Evolutionary conservation across 2,888 invertebrate genomes (phyloP).

Genomic region (Drosophila greeni): DNA sequence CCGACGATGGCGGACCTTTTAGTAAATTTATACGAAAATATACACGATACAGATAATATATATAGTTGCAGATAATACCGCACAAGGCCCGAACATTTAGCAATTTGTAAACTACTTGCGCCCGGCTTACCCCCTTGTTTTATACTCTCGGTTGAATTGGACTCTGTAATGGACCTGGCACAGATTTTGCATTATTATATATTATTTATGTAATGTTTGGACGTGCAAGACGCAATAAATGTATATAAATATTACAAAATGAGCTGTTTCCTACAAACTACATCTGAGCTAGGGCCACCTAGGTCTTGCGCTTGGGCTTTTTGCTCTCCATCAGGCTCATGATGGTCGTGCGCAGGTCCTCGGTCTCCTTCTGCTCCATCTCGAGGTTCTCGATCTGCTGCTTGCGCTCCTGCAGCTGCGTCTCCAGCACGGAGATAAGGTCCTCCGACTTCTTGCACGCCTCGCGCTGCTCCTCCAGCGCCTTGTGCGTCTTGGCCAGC

Average conservation of each 20-base stretch:
- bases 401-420: conserved; percentile 77
- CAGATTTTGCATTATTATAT: conserved; percentile 31
- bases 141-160: conserved; percentile 50
- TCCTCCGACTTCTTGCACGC: conserved; percentile 76
- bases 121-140: conserved; percentile 30
- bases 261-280: neutral
- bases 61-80: conserved; percentile 4
- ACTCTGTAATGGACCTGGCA: conserved; percentile 52
- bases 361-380: conserved; percentile 76
- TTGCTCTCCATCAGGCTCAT: conserved; percentile 79
- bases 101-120: conserved; percentile 17
- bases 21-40: conserved; percentile 39
- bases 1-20: conserved; percentile 18
- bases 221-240: conserved; percentile 59
- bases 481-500: conserved; percentile 72
- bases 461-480: conserved; percentile 76
- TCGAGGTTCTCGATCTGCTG: conserved; percentile 76
- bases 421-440: conserved; percentile 75
- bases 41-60: conserved; percentile 11
- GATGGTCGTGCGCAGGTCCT: conserved; percentile 78
- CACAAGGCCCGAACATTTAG: conserved; percentile 22
- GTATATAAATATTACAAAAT: conserved; percentile 49
- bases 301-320: conserved; percentile 75
- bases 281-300: conserved; percentile 2
- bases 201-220: conserved; percentile 12